These are phyloP conservation scores for Arvicanthis niloticus DNA, from an alignment of 2,113 vertebrate species.

Conservation along the genomic window DNA sequence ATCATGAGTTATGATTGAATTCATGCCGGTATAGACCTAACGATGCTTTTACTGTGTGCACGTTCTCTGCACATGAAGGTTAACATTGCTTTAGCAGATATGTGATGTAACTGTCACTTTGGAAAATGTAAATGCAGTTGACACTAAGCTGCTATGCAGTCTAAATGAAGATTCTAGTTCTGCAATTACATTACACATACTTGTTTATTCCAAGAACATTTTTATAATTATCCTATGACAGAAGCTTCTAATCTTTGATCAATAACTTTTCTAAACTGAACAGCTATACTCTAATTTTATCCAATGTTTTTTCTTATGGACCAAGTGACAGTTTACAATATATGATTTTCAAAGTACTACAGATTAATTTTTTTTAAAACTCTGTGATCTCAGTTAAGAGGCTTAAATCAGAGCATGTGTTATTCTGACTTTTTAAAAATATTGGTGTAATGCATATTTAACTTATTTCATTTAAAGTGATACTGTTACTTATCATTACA, in stretches of 20 bases:
- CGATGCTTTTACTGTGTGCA: neutral
- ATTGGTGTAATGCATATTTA: neutral
- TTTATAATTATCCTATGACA: slow-evolving; percentile 18
- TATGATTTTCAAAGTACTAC: neutral
- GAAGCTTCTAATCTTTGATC: slow-evolving; percentile 24
- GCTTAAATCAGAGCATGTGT: neutral
- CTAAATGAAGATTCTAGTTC: slow-evolving; percentile 29
- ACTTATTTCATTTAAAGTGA: neutral
- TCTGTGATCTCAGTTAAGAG: neutral
- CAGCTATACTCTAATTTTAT: neutral
- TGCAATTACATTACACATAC: neutral
- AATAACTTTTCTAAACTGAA: neutral
- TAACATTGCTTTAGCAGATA: neutral
- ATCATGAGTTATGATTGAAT: neutral
- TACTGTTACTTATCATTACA: slow-evolving; percentile 14
- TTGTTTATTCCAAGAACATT: slow-evolving; percentile 5
- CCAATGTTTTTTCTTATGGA: slow-evolving; percentile 6
- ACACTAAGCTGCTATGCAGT: neutral
- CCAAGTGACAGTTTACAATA: neutral
- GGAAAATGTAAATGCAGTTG: neutral
- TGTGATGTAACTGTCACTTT: neutral
- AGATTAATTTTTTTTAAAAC: neutral
- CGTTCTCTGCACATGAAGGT: neutral
- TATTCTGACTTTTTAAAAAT: neutral
- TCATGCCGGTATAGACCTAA: neutral